Evolutionary conservation across 2,888 invertebrate species (phyloP).

Genomic region (Drosophila rellima): DNA sequence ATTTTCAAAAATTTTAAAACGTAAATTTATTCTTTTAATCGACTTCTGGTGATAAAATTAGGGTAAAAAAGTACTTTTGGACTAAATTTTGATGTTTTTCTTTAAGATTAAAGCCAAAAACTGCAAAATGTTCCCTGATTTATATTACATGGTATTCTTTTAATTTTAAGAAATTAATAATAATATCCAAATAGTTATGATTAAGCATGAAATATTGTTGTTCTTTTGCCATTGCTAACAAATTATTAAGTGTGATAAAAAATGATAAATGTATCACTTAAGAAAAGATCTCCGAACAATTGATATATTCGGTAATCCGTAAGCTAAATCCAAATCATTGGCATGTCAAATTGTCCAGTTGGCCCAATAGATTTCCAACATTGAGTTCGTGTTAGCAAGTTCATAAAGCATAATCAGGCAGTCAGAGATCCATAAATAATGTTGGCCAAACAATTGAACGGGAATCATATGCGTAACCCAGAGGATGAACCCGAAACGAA

Average conservation of each 20-base stretch:
- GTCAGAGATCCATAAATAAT: constrained; percentile 75
- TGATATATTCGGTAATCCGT: constrained; percentile 27
- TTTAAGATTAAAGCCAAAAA: too few species aligned
- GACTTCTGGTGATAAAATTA: too few species aligned
- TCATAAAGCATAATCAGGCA: constrained; percentile 60
- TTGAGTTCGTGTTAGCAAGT: constrained; percentile 14
- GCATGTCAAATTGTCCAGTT: constrained; percentile 38
- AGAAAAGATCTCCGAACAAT: constrained; percentile 25
- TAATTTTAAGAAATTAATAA: too few species aligned
- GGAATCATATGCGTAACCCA: constrained; percentile 73
- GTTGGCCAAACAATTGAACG: constrained; percentile 48
- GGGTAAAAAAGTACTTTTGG: too few species aligned
- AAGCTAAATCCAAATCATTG: constrained; percentile 55
- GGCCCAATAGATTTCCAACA: constrained; percentile 3
- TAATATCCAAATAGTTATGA: too few species aligned
- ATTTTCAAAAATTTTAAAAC: too few species aligned
- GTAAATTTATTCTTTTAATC: too few species aligned
- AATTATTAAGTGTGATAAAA: constrained; percentile 2
- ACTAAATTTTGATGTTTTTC: too few species aligned
- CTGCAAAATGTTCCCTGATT: too few species aligned
- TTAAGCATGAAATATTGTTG: too few species aligned
- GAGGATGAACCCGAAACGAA: constrained; percentile 61
- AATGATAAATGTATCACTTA: constrained; percentile 10
- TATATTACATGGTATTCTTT: too few species aligned
- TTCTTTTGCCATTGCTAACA: constrained; percentile 9